Conservation (phyloP, 1,140 invertebrate genomes). For the Ectropis grisescens region DNA sequence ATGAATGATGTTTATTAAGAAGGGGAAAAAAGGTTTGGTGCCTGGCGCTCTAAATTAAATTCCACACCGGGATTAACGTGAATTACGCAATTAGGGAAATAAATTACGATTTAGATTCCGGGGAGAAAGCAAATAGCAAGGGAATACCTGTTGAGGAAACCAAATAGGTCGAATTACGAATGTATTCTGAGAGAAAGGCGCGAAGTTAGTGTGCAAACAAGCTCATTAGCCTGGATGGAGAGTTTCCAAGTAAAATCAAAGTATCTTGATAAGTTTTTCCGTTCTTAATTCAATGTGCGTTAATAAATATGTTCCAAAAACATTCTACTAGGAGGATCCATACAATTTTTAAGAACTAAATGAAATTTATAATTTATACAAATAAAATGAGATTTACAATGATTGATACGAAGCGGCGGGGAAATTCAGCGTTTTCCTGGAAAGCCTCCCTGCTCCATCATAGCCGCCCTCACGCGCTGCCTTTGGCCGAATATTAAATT, state of each 20-base stretch:
- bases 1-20: slow-evolving; percentile 17
- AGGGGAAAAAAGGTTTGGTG: slow-evolving; percentile 11
- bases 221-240: no score
- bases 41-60: slow-evolving; percentile 23
- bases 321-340: no score
- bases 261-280: no score
- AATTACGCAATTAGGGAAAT: slow-evolving; percentile 37
- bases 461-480: no score
- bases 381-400: slow-evolving; percentile 24
- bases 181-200: no score
- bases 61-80: slow-evolving; percentile 26
- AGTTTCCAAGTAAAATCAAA: no score
- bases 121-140: slow-evolving; percentile 6
- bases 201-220: no score
- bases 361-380: no score
- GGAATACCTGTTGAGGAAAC: slow-evolving; percentile 9
- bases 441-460: slow-evolving; percentile 10
- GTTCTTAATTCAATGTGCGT: no score
- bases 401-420: slow-evolving; percentile 25
- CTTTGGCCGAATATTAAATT: slow-evolving; percentile 36
- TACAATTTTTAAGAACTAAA: no score
- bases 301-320: no score
- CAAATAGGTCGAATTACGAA: no score
- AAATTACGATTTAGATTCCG: slow-evolving; percentile 26
- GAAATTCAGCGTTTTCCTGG: slow-evolving; percentile 19